Percentiles rank a stretch among this genome's conserved stretches.
These are phyloP conservation scores for Timema podura DNA, from an alignment of 2,888 invertebrate genomes.

Conservation along the genomic window DNA sequence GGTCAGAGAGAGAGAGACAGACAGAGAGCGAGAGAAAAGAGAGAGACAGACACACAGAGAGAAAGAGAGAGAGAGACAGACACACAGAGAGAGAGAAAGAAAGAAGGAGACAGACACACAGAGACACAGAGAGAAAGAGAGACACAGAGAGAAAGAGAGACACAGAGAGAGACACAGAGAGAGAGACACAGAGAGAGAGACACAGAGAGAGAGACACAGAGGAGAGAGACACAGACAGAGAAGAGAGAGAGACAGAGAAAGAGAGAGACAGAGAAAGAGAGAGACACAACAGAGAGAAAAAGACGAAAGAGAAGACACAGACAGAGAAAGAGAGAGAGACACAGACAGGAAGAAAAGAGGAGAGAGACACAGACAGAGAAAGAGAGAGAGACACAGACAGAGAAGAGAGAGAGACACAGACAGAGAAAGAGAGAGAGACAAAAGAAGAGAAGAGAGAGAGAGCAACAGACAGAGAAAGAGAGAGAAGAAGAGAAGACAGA, in stretches of 20 bases:
- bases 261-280: neutral
- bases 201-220: neutral
- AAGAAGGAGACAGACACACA: too few species aligned
- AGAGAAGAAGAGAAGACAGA: neutral
- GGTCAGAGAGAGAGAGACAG: too few species aligned
- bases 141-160: too few species aligned
- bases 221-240: neutral
- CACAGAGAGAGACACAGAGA: too few species aligned
- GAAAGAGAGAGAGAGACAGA: too few species aligned
- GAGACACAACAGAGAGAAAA: neutral
- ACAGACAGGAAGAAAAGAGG: neutral
- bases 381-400: neutral
- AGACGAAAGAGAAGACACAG: neutral
- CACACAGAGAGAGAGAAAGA: too few species aligned
- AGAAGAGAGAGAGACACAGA: neutral
- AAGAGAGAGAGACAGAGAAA: constrained; percentile 12
- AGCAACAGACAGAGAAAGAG: neutral
- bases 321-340: neutral
- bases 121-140: too few species aligned
- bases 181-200: neutral
- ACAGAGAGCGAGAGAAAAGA: too few species aligned
- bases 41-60: too few species aligned
- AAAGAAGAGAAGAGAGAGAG: neutral
- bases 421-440: neutral
- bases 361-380: neutral